Evolutionary conservation across 2,888 invertebrate genomes (phyloP).

Genomic region (Oscheius sp.): DNA sequence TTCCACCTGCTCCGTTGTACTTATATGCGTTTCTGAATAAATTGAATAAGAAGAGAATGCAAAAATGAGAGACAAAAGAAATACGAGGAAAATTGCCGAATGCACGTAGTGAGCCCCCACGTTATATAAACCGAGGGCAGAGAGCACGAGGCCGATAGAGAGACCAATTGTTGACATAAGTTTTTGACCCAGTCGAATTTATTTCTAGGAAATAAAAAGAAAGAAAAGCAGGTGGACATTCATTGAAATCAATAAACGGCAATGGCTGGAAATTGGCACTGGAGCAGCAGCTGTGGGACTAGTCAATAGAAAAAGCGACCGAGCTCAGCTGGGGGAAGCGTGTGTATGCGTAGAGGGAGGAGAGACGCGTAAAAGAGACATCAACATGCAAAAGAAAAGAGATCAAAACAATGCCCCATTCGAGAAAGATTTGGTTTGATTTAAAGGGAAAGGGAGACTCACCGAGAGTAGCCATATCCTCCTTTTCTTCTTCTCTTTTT

Average conservation of each 20-base stretch:
- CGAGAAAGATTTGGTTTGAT: neutral
- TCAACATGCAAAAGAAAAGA: no score
- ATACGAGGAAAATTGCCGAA: neutral
- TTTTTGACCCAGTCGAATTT: neutral
- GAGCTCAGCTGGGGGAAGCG: neutral
- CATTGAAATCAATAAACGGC: constrained; percentile 10
- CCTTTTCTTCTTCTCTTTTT: neutral
- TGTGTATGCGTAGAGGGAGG: no score
- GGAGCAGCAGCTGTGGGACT: neutral
- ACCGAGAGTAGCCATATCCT: neutral
- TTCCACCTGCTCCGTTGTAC: neutral
- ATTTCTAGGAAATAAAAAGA: neutral
- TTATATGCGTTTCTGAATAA: no score
- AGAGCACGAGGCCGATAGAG: constrained; percentile 2
- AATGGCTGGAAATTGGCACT: neutral
- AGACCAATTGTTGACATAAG: neutral
- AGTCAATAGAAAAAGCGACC: constrained; percentile 4
- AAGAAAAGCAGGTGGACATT: neutral
- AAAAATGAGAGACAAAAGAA: neutral
- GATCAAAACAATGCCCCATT: no score
- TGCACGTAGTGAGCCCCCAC: neutral
- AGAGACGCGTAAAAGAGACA: no score
- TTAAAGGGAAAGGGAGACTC: neutral
- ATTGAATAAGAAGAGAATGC: neutral
- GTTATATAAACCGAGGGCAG: neutral